These are phyloP conservation scores for Pachyrhynchus sulphureomaculatus DNA, from an alignment of 1,140 invertebrate species.

Conservation along the genomic window DNA sequence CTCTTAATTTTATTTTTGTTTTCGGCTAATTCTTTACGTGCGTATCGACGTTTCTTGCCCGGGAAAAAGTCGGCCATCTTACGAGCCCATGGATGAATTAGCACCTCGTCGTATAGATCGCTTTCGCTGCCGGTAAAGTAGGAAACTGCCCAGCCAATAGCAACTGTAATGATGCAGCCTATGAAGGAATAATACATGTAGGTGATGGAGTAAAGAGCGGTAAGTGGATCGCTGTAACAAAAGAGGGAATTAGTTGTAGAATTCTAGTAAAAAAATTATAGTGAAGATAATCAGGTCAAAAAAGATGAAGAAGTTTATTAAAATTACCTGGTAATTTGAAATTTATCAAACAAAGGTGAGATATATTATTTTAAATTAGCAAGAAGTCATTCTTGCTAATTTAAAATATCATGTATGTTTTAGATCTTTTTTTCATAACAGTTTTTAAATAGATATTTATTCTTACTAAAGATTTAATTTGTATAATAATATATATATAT, in stretches of 20 bases:
- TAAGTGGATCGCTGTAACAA: constrained; percentile 57
- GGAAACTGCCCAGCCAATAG: constrained; percentile 66
- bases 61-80: constrained; percentile 60
- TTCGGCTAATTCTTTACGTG: constrained; percentile 13
- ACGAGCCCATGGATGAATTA: constrained; percentile 65
- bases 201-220: constrained; percentile 65
- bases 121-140: constrained; percentile 62
- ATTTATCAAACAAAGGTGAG: too few relatives aligned
- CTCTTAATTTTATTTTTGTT: constrained; percentile 10
- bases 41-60: constrained; percentile 51
- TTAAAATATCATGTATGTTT: too few relatives aligned
- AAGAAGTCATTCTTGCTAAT: too few relatives aligned
- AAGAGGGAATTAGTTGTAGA: constrained; percentile 12
- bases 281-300: too few relatives aligned
- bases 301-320: too few relatives aligned
- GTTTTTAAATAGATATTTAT: too few relatives aligned
- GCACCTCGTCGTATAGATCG: constrained; percentile 66
- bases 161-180: constrained; percentile 65
- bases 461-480: too few relatives aligned
- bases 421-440: too few relatives aligned
- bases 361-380: too few relatives aligned
- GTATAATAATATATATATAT: too few relatives aligned
- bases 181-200: constrained; percentile 77
- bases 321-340: too few relatives aligned
- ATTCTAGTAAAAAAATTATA: not conserved